phyloP scores from a whole-genome alignment of 2,113 vertebrate species.

The Aldabrachelys gigantea region DNA sequence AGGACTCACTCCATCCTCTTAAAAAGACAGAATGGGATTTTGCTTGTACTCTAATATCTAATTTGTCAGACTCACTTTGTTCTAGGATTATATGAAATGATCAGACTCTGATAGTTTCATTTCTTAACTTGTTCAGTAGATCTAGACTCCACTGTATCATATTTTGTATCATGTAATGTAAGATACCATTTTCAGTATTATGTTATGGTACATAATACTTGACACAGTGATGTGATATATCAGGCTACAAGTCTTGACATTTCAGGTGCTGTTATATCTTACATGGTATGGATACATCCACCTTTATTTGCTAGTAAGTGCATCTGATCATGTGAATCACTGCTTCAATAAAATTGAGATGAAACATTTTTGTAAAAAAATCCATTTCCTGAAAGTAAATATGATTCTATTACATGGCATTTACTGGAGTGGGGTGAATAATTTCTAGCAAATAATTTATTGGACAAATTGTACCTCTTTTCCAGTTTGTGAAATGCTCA shows the following conservation, averaged over 20 bases:
- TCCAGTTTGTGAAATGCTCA: too few species aligned
- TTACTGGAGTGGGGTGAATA: too few species aligned
- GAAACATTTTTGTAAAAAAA: too few species aligned
- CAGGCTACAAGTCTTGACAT: neutral
- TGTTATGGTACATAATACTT: neutral
- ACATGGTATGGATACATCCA: neutral
- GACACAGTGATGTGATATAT: neutral
- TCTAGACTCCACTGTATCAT: neutral
- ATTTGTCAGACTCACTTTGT: neutral
- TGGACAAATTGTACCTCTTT: too few species aligned
- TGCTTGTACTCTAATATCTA: neutral
- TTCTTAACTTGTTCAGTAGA: neutral
- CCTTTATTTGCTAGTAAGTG: neutral
- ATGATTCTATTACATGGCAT: too few species aligned
- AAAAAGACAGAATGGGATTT: neutral
- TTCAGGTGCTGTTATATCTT: neutral
- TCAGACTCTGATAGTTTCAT: neutral
- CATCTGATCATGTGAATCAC: neutral
- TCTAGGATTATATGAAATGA: neutral
- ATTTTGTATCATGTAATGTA: neutral
- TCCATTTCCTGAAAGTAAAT: too few species aligned
- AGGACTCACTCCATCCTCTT: neutral
- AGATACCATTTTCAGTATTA: neutral
- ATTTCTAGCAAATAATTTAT: too few species aligned
- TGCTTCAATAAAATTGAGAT: too few species aligned